A percentile compares a stretch with the other conserved stretches of the same genome.
Conservation (phyloP, 2,113 vertebrate species). For the Aptenodytes forsteri region DNA sequence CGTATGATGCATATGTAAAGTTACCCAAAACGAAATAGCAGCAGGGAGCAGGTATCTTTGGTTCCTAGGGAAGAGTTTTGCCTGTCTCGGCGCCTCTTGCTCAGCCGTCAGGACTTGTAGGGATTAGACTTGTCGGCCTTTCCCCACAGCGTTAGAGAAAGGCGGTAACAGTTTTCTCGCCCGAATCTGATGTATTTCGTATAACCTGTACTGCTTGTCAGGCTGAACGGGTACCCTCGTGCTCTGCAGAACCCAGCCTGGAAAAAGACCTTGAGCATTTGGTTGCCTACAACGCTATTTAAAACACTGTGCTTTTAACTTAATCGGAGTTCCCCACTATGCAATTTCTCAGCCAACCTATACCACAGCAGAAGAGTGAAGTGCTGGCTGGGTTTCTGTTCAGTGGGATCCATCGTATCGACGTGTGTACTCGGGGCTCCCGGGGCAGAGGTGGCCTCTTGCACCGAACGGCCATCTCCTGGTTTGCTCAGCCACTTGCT, state of each 20-base stretch:
- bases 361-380: rapidly evolving
- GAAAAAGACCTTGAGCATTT: not conserved
- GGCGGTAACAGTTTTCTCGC: not conserved
- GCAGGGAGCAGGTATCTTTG: rapidly evolving
- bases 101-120: rapidly evolving
- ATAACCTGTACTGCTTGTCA: rapidly evolving
- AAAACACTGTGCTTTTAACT: not conserved
- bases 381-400: rapidly evolving
- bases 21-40: rapidly evolving
- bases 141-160: rapidly evolving
- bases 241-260: not conserved
- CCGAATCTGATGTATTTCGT: rapidly evolving
- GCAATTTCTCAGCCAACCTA: rapidly evolving
- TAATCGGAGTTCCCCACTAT: rapidly evolving
- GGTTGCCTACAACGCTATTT: rapidly evolving
- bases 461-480: rapidly evolving
- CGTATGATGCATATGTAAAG: rapidly evolving
- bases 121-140: rapidly evolving
- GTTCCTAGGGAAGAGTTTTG: not conserved
- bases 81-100: too few species aligned
- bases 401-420: rapidly evolving
- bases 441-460: not conserved
- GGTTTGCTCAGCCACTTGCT: not conserved
- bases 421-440: rapidly evolving
- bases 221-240: not conserved